Evolutionary conservation across 2,797 vertebrate genomes (phyloP).

Genomic region (Danio tinwini): DNA sequence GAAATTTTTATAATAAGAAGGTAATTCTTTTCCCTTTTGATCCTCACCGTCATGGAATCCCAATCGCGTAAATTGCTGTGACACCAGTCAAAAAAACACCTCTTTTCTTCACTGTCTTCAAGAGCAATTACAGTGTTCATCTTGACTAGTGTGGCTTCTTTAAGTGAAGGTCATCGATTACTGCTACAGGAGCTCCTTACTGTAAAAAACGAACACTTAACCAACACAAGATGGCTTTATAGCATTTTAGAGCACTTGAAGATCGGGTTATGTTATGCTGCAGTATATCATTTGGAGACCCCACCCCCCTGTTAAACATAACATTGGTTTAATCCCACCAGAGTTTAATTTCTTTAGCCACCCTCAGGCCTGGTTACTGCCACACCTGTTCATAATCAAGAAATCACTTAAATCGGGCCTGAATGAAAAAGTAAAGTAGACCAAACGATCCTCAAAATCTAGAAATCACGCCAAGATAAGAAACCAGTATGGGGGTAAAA

Average conservation of each 20-base stretch:
- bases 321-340: no score
- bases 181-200: constrained; percentile 3
- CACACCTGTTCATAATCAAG: no score
- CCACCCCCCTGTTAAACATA: no score
- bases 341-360: no score
- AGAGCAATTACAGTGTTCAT: constrained; percentile 9
- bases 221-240: background rate
- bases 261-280: background rate
- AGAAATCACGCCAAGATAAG: no score
- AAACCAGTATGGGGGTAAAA: no score
- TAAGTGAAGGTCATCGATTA: constrained; percentile 5
- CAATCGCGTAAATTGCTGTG: constrained; percentile 58
- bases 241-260: background rate
- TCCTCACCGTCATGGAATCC: constrained; percentile 50
- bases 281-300: background rate
- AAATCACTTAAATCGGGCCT: no score
- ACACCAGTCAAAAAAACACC: constrained; percentile 32
- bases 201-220: background rate
- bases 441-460: no score
- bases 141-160: background rate
- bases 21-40: constrained; percentile 46
- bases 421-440: no score
- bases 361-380: no score
- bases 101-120: background rate
- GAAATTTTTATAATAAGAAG: background rate